Conservation (phyloP, 2,888 invertebrate genomes). For the Stratiomys singularior region DNA sequence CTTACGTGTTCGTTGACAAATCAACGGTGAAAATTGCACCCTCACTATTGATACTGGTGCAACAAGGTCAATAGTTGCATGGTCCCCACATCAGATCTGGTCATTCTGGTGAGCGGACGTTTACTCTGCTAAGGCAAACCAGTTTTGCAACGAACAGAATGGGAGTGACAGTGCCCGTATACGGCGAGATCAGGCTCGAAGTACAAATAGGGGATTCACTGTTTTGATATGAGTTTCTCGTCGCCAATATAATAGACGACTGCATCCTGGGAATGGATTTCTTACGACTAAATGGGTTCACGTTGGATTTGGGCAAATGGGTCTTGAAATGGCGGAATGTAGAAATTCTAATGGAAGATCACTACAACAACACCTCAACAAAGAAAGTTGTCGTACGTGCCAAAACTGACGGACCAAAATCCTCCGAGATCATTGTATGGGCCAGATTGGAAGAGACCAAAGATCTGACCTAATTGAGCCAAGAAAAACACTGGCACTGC, state of each 20-base stretch:
- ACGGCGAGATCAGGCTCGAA: neutral
- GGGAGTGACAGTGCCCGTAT: neutral
- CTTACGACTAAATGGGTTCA: neutral
- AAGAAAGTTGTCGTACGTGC: neutral
- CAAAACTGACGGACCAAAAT: neutral
- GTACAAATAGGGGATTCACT: neutral
- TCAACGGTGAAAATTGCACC: neutral
- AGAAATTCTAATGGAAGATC: slow-evolving; percentile 3
- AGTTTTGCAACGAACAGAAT: too few relatives aligned
- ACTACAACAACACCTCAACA: neutral
- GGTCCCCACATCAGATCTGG: neutral
- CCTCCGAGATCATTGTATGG: neutral
- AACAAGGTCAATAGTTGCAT: neutral
- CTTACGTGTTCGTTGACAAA: neutral
- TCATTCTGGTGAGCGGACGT: too few relatives aligned
- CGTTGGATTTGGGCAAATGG: neutral
- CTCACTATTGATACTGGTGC: neutral
- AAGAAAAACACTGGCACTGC: neutral
- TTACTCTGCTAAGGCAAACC: neutral
- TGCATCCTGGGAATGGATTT: slow-evolving; percentile 30
- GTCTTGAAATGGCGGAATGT: slow-evolving; percentile 5
- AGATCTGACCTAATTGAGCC: neutral
- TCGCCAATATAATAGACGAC: slow-evolving; percentile 1
- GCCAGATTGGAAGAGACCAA: neutral
- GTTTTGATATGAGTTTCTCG: neutral